These are phyloP conservation scores for Daptonema setosum DNA, from an alignment of 2,888 invertebrate species.

Conservation along the genomic window DNA sequence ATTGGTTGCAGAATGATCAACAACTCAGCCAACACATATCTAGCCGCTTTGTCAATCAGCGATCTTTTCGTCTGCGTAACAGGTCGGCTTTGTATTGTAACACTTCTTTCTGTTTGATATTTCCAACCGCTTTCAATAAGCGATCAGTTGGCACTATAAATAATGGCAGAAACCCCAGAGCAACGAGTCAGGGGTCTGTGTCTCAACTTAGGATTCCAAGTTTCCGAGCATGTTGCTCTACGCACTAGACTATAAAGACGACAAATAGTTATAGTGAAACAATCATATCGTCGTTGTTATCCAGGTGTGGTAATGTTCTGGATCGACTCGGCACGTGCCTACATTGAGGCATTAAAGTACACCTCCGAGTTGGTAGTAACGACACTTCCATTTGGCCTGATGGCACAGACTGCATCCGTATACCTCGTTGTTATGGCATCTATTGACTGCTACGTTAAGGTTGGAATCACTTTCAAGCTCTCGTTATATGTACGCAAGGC, in stretches of 20 bases:
- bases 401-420: constrained; percentile 26
- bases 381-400: constrained; percentile 18
- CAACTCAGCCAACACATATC: constrained; percentile 23
- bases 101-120: no score
- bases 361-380: constrained; percentile 22
- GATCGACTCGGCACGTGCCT: constrained; percentile 17
- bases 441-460: constrained; percentile 25
- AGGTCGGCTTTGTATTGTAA: no score
- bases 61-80: constrained; percentile 23
- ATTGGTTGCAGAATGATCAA: constrained; percentile 12
- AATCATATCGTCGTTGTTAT: not conserved
- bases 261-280: not conserved
- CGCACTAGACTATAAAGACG: no score
- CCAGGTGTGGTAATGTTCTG: constrained; percentile 25
- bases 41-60: constrained; percentile 21
- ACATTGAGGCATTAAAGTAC: constrained; percentile 19
- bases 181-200: no score
- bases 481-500: no score
- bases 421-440: constrained; percentile 27
- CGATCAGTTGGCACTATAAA: no score
- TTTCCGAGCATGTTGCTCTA: no score
- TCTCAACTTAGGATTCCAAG: no score
- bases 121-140: no score
- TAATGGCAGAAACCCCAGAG: no score
- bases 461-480: no score